Percentiles rank a stretch among this genome's conserved stretches.
Evolutionary conservation across 2,797 vertebrate genomes (phyloP).

Genomic region (Betta splendens): DNA sequence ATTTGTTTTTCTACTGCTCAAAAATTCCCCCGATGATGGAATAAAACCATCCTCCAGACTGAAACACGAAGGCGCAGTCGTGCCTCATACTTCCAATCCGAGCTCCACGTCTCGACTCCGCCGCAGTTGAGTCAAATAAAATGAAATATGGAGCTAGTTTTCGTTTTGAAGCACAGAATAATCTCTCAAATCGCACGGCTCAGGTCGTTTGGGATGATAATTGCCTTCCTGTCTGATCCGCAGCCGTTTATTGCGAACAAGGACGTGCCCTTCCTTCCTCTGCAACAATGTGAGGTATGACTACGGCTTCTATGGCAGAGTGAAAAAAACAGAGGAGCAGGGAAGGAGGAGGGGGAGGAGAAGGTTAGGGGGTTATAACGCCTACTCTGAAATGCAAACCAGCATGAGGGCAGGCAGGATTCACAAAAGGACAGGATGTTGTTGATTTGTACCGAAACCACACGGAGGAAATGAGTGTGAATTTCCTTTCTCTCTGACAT

Average conservation of each 20-base stretch:
- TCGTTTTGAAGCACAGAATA: slow-evolving; percentile 7
- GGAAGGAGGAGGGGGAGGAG: not conserved
- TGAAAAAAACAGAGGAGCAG: slow-evolving; percentile 36
- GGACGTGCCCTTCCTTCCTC: slow-evolving; percentile 71
- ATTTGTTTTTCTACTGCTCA: not conserved
- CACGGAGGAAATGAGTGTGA: slow-evolving; percentile 94
- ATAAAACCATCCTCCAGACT: slow-evolving; percentile 6
- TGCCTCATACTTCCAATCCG: not conserved
- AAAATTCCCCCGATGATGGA: slow-evolving; percentile 6
- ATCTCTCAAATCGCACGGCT: slow-evolving; percentile 30
- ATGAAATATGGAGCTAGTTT: slow-evolving; percentile 2
- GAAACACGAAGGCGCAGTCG: not conserved
- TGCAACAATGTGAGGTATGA: slow-evolving; percentile 71
- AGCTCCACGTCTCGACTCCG: not conserved
- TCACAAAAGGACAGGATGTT: slow-evolving; percentile 97
- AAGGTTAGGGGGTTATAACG: slow-evolving; percentile 56
- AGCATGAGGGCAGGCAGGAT: slow-evolving; percentile 86
- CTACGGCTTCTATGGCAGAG: slow-evolving; percentile 55
- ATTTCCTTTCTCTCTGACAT: slow-evolving; percentile 90
- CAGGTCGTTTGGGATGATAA: slow-evolving; percentile 45
- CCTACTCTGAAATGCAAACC: slow-evolving; percentile 75
- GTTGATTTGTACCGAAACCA: slow-evolving; percentile 96
- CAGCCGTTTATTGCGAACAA: slow-evolving; percentile 68
- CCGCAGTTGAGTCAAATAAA: not conserved
- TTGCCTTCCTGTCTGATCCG: slow-evolving; percentile 45